Percentiles rank a stretch among this genome's conserved stretches.
Conservation (phyloP, 2,113 vertebrate species). For the Callorhinus ursinus region DNA sequence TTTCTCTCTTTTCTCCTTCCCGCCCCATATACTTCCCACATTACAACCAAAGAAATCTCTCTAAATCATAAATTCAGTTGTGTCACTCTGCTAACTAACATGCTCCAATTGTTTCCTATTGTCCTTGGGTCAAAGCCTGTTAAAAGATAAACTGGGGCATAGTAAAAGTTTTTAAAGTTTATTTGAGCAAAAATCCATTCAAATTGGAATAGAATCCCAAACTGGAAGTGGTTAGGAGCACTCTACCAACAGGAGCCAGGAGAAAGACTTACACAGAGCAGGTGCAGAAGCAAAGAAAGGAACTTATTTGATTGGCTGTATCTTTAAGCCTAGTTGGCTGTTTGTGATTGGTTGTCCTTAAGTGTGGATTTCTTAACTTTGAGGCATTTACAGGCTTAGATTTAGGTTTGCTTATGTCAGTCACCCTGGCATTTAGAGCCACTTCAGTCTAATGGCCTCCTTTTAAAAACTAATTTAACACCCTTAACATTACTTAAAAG, state of each 20-base stretch:
- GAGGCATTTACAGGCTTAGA: neutral
- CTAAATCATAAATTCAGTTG: neutral
- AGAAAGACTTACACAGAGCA: neutral
- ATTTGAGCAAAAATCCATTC: neutral
- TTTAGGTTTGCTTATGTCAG: neutral
- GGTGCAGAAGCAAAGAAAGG: neutral
- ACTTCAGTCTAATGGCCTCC: neutral
- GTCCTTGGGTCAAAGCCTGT: neutral
- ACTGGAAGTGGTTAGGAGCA: neutral
- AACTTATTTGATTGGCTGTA: neutral
- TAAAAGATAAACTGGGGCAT: neutral
- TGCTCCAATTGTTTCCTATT: neutral
- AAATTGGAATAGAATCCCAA: neutral
- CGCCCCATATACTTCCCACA: neutral
- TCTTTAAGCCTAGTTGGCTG: neutral
- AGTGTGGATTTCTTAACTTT: neutral
- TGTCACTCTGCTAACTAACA: neutral
- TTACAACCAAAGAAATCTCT: neutral
- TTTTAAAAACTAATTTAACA: neutral
- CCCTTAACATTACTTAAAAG: neutral
- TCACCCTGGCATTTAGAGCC: neutral
- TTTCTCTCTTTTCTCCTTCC: neutral
- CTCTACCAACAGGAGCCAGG: accelerated
- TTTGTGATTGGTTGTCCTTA: neutral
- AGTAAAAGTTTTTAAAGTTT: neutral